A percentile compares a stretch with the other conserved stretches of the same genome.
phyloP scores from a whole-genome alignment of 2,888 invertebrate genomes.

The Ligdia adustata region DNA sequence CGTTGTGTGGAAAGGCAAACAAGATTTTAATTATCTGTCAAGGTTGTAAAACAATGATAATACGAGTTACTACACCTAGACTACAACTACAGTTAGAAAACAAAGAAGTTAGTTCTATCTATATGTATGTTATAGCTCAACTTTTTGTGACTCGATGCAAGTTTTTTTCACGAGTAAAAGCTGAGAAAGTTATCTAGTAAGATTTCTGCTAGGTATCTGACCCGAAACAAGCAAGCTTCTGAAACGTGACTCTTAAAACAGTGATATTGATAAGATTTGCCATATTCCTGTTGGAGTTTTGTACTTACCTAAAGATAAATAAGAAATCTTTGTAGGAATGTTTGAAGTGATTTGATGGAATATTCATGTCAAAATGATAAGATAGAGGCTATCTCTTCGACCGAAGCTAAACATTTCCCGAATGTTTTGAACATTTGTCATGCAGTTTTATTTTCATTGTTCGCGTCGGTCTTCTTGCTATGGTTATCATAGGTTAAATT shows the following conservation, averaged over 20 bases:
- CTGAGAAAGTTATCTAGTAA: too few relatives aligned
- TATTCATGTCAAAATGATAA: slow-evolving; percentile 22
- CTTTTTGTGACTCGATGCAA: too few relatives aligned
- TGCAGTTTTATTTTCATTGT: too few relatives aligned
- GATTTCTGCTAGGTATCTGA: too few relatives aligned
- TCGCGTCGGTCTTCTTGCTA: too few relatives aligned
- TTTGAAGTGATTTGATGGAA: slow-evolving; percentile 16
- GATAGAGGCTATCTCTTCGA: slow-evolving; percentile 4
- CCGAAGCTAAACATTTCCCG: slow-evolving; percentile 6
- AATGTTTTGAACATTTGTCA: slow-evolving; percentile 13
- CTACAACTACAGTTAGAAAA: too few relatives aligned
- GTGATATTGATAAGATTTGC: neutral
- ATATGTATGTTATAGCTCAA: neutral
- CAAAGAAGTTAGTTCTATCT: neutral
- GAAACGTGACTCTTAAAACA: too few relatives aligned
- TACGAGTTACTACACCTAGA: too few relatives aligned
- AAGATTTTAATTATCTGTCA: slow-evolving; percentile 13
- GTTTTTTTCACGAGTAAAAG: too few relatives aligned
- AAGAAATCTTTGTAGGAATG: slow-evolving; percentile 13
- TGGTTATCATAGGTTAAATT: too few relatives aligned
- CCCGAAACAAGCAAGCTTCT: too few relatives aligned
- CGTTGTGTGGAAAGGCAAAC: slow-evolving; percentile 12
- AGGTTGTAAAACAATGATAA: slow-evolving; percentile 7
- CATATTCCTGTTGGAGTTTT: neutral
- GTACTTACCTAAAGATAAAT: slow-evolving; percentile 14